A percentile compares a stretch with the other conserved stretches of the same genome.
Conservation (phyloP, 2,888 invertebrate genomes). For the Tetramorium bicarinatum region DNA sequence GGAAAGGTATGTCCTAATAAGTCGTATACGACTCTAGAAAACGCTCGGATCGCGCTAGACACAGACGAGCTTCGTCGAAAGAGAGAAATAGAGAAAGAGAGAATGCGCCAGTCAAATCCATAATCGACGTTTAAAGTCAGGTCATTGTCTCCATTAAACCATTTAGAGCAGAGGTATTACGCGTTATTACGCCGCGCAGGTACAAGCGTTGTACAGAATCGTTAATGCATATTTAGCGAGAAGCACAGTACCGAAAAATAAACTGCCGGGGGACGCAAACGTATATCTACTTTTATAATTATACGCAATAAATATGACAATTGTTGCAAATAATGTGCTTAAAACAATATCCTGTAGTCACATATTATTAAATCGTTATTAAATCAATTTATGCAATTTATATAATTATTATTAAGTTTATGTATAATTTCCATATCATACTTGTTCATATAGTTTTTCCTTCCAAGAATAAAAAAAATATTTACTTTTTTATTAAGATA, state of each 20-base stretch:
- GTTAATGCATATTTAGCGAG: conserved; percentile 12
- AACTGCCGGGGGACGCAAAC: not conserved
- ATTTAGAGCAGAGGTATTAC: conserved; percentile 28
- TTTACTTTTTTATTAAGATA: not conserved
- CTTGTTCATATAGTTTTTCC: not conserved
- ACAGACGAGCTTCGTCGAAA: not conserved
- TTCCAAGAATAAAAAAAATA: not conserved
- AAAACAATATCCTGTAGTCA: not conserved
- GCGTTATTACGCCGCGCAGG: conserved; percentile 14
- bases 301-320: not conserved
- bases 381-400: not conserved
- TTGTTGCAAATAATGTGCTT: not conserved
- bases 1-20: conserved; percentile 62
- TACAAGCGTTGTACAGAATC: conserved; percentile 1
- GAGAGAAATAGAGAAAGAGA: not conserved
- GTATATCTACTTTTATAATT: not conserved
- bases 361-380: not conserved
- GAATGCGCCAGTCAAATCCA: conserved; percentile 56
- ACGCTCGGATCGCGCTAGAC: conserved; percentile 10
- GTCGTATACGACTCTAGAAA: conserved; percentile 40
- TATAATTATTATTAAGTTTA: no score
- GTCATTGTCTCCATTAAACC: conserved; percentile 73
- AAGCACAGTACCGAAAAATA: not conserved
- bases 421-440: not conserved
- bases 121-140: conserved; percentile 69